Conservation (phyloP, 23 tunicate species). For the Pegea sp. region DNA sequence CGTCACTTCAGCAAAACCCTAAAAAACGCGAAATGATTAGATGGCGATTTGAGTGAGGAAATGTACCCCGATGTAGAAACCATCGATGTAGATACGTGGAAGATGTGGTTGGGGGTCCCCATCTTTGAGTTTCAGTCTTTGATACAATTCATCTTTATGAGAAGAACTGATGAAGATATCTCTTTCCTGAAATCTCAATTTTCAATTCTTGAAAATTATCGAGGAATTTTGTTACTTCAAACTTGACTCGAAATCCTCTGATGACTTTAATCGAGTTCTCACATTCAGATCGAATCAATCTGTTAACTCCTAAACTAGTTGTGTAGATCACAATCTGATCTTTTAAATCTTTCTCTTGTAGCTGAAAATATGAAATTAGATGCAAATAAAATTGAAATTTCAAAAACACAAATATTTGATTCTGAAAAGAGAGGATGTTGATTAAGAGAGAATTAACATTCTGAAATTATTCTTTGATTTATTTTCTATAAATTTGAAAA, state of each 20-base stretch:
- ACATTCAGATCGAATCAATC: conserved; percentile 42
- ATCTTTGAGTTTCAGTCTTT: conserved; percentile 41
- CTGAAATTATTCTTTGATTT: too few species aligned
- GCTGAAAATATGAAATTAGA: conserved; percentile 25
- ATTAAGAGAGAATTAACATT: too few species aligned
- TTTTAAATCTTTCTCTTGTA: conserved; percentile 43
- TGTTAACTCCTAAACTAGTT: conserved; percentile 52
- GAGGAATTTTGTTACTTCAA: conserved; percentile 22
- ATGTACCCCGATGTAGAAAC: conserved; percentile 75
- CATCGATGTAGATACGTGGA: conserved; percentile 89
- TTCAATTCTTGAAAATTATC: background rate
- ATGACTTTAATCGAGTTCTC: conserved; percentile 54
- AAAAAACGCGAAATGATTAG: too few species aligned
- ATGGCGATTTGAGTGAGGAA: too few species aligned
- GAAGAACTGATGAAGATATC: conserved; percentile 39
- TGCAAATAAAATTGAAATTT: too few species aligned
- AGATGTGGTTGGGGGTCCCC: conserved; percentile 47
- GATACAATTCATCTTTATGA: conserved; percentile 72
- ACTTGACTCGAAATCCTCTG: conserved; percentile 65
- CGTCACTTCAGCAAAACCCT: conserved; percentile 73
- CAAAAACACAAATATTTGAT: too few species aligned
- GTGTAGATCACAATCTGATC: conserved; percentile 79
- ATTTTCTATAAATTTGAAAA: too few species aligned
- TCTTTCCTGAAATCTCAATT: conserved; percentile 29
- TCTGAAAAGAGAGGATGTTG: too few species aligned